A percentile compares a stretch with the other conserved stretches of the same genome.
These are phyloP conservation scores for Tachina fera DNA, from an alignment of 2,888 invertebrate genomes.

Conservation along the genomic window DNA sequence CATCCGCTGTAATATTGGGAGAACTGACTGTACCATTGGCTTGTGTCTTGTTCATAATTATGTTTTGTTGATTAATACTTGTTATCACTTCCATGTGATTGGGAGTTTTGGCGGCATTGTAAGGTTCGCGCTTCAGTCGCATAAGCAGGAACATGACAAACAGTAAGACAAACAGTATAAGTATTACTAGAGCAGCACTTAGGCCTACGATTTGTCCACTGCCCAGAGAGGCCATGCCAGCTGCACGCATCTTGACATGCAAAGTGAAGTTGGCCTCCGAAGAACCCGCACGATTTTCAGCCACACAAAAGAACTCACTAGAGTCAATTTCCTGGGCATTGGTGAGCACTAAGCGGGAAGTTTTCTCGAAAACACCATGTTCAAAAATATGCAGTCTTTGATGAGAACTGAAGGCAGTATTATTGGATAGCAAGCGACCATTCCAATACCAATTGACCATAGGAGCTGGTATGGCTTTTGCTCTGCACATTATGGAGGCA, in stretches of 20 bases:
- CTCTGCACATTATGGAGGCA: conserved; percentile 91
- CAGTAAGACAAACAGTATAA: conserved; percentile 89
- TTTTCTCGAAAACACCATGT: conserved; percentile 86
- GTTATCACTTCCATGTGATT: conserved; percentile 89
- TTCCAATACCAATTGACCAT: conserved; percentile 94
- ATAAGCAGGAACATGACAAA: conserved; percentile 89
- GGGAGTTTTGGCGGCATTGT: conserved; percentile 90
- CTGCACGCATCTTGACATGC: conserved; percentile 90
- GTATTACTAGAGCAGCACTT: conserved; percentile 90
- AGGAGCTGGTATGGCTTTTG: conserved; percentile 91
- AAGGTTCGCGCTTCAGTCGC: conserved; percentile 88
- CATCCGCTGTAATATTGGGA: conserved; percentile 80
- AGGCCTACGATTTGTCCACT: conserved; percentile 93
- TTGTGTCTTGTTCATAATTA: conserved; percentile 84
- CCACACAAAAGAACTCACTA: conserved; percentile 93
- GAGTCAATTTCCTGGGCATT: conserved; percentile 93
- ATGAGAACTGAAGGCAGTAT: conserved; percentile 90
- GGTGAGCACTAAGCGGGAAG: conserved; percentile 89
- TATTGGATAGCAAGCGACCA: conserved; percentile 89
- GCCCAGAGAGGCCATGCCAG: conserved; percentile 91
- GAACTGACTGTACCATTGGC: conserved; percentile 76
- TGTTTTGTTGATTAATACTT: conserved; percentile 85
- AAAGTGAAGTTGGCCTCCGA: conserved; percentile 95
- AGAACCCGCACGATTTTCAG: conserved; percentile 94
- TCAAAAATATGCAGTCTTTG: conserved; percentile 91